These are phyloP conservation scores for Dione juno DNA, from an alignment of 2,888 invertebrate genomes.

Conservation along the genomic window DNA sequence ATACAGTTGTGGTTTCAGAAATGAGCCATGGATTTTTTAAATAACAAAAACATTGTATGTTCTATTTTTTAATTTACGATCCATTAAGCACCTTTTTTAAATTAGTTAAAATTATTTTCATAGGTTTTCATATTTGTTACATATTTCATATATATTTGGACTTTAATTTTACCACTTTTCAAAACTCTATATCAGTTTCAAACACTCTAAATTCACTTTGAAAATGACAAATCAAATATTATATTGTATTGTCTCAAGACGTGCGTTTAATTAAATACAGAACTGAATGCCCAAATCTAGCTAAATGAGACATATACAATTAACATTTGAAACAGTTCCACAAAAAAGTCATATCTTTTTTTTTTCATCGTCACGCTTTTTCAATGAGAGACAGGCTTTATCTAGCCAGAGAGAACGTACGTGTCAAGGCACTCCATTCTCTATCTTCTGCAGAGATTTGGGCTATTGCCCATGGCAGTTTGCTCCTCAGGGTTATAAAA, in stretches of 20 bases:
- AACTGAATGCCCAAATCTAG: conserved; percentile 48
- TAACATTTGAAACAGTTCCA: conserved; percentile 54
- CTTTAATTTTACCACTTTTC: background rate
- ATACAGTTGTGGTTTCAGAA: conserved; percentile 45
- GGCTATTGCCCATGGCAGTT: too few species aligned
- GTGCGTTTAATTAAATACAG: conserved; percentile 51
- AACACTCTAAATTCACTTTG: background rate
- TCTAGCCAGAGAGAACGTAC: too few species aligned
- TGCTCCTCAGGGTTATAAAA: too few species aligned
- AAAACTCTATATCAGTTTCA: background rate
- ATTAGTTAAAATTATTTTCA: conserved; percentile 29
- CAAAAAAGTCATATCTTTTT: conserved; percentile 46
- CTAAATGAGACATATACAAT: conserved; percentile 58
- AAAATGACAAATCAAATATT: background rate
- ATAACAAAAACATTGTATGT: conserved; percentile 41
- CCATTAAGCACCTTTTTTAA: conserved; percentile 35
- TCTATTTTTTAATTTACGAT: conserved; percentile 35
- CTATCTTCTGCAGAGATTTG: too few species aligned
- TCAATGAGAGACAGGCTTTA: too few species aligned
- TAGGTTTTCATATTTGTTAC: background rate
- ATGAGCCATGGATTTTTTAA: conserved; percentile 39
- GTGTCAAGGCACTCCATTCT: too few species aligned
- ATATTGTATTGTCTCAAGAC: conserved; percentile 34
- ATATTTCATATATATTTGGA: background rate
- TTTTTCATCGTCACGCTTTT: too few species aligned